Evolutionary conservation across 92 coral and sea anemone genomes (phyloP).

Genomic region (Ricordea florida): DNA sequence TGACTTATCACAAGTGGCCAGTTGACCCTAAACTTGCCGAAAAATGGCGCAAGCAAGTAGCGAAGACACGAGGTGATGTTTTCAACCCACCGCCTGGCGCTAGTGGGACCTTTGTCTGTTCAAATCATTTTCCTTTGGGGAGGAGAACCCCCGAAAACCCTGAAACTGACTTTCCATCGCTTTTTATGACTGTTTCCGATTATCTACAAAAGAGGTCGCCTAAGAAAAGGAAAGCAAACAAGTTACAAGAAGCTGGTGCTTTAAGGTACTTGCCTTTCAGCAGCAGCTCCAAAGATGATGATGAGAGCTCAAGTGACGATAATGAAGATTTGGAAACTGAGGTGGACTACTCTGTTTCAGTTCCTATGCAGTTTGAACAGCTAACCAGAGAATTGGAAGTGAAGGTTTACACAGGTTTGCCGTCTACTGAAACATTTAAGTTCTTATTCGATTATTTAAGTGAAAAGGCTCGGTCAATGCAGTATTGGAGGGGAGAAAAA

Average conservation of each 20-base stretch:
- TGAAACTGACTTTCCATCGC: slow-evolving; percentile 47
- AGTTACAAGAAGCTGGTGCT: not conserved
- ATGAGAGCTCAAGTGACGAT: not conserved
- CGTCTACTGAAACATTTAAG: slow-evolving; percentile 37
- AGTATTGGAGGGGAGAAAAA: slow-evolving; percentile 70
- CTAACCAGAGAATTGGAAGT: slow-evolving; percentile 41
- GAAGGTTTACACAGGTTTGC: slow-evolving; percentile 50
- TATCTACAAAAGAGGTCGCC: slow-evolving; percentile 32
- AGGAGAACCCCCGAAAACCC: slow-evolving; percentile 46
- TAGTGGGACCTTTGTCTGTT: slow-evolving; percentile 55
- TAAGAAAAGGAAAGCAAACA: slow-evolving; percentile 40
- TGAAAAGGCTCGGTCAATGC: slow-evolving; percentile 58
- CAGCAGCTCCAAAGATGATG: not conserved
- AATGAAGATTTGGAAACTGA: slow-evolving; percentile 2
- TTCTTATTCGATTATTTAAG: slow-evolving; percentile 42
- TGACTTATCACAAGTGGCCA: slow-evolving; percentile 62
- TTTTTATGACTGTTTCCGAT: slow-evolving; percentile 54
- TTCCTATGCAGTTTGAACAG: slow-evolving; percentile 55
- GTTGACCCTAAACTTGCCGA: slow-evolving; percentile 40
- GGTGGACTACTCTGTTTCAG: not conserved
- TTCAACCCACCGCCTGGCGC: slow-evolving; percentile 48
- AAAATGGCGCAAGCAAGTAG: slow-evolving; percentile 53
- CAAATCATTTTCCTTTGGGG: slow-evolving; percentile 53
- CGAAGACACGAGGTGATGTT: slow-evolving; percentile 39
- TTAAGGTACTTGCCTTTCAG: not conserved